Conservation (phyloP, 2,113 vertebrate genomes). For the Delphinapterus leucas region DNA sequence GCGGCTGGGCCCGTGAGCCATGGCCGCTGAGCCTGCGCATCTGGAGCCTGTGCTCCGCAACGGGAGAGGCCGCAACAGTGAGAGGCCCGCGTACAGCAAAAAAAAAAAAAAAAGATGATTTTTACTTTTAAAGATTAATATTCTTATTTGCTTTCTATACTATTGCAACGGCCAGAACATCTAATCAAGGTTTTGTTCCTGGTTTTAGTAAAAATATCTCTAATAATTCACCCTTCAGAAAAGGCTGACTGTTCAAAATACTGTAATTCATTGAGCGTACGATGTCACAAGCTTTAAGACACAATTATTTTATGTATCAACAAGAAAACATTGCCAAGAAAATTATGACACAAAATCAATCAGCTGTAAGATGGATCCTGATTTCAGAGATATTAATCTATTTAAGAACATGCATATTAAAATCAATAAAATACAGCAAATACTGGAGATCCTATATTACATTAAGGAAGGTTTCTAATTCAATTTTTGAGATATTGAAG, state of each 20-base stretch:
- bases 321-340: not conserved
- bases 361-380: not conserved
- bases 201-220: not conserved
- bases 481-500: not conserved
- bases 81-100: too few relatives aligned
- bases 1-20: too few relatives aligned
- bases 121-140: not conserved
- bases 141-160: not conserved
- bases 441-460: not conserved
- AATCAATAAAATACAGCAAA: not conserved
- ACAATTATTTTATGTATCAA: conserved; percentile 2
- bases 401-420: not conserved
- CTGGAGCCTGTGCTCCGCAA: too few relatives aligned
- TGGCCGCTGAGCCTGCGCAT: too few relatives aligned
- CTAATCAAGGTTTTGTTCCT: conserved; percentile 6
- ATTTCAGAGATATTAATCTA: not conserved
- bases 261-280: not conserved
- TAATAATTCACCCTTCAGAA: conserved; percentile 4
- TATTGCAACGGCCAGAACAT: not conserved
- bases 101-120: not conserved
- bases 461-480: not conserved
- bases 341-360: not conserved
- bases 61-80: too few relatives aligned
- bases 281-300: not conserved
- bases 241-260: not conserved